Evolutionary conservation across 37 sponge, comb jelly and placozoan genomes (phyloP), one percentile per base, ranked within the genome.

Genomic region (Agelas oroides): DNA sequence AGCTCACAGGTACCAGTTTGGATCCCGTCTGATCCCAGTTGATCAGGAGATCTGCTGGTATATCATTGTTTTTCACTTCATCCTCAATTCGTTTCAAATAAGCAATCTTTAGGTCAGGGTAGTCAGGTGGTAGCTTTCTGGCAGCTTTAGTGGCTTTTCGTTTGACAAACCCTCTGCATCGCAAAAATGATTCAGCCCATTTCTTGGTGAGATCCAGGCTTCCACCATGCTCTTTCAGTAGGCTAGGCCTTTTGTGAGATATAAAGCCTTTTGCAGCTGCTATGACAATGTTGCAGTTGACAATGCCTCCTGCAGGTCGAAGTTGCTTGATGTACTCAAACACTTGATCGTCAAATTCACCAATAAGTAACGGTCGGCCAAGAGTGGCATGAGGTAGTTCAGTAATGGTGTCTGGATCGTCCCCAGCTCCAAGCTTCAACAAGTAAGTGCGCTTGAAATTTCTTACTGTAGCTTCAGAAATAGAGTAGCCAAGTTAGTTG

Each of bases 1-100:
- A 75, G 76, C 76, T 75, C 31, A 75, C 76, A n/a, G 76, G 76
- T n/a, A 75, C 76, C 16, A 75, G 34, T 33, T 52, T 75, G 14
- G 30, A 18, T 30, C 57, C 59, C 14, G 73, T 71, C 24, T 71
- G 73, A n/a, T 71, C 73, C 73, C 73, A 71, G 53, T 75, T 75
- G 17, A 75, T 12, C 11, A 75, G 5, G 12, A 75, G 13, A n/a
- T 75, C n/a, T 5, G n/a, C 12, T 12, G 76, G 76, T 75, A 75
- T 75, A 25, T 13, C 32, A 53, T 75, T 23, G 12, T 55, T 18
- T 33, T 53, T 23, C 59, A 75, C 76, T 53, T 53, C 76, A 13
- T 75, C 76, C 14, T 34, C 18, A 23, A 76, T 56, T 76, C 60
- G 24, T 18, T 19, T 53, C 60, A 76, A 24, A 76, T 28, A 76